Percentiles rank a stretch among this genome's conserved stretches.
phyloP scores from a whole-genome alignment of 2,888 invertebrate genomes.

The Pachycephus smyrnensis region DNA sequence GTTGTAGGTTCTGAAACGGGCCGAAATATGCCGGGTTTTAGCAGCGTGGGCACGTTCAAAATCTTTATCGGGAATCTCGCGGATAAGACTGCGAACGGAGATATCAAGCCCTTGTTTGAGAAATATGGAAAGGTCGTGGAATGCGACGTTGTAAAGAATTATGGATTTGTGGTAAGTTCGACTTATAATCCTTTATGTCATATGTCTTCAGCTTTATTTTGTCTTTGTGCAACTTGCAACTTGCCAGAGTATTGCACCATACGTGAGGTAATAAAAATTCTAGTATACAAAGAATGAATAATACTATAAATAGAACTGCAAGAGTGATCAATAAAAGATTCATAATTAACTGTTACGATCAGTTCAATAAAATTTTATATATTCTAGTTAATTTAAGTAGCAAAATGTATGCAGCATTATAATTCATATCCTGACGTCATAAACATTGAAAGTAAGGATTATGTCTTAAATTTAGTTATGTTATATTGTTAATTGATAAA shows the following conservation, averaged over 20 bases:
- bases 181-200: neutral
- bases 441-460: neutral
- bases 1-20: conserved; percentile 48
- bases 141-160: conserved; percentile 98
- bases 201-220: neutral
- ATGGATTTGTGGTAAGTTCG: conserved; percentile 88
- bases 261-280: neutral
- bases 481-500: neutral
- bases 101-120: conserved; percentile 94
- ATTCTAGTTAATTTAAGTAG: neutral
- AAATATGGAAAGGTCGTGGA: conserved; percentile 98
- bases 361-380: neutral
- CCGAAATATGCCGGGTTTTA: conserved; percentile 81
- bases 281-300: neutral
- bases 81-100: conserved; percentile 89
- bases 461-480: neutral
- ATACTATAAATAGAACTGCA: neutral
- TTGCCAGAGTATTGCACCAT: neutral
- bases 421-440: neutral
- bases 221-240: neutral
- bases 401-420: neutral
- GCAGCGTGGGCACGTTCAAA: conserved; percentile 91
- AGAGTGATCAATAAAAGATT: neutral
- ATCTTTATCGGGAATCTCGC: conserved; percentile 98
- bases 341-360: neutral